Percentiles rank a stretch among this genome's conserved stretches.
Evolutionary conservation across 2,888 invertebrate species (phyloP).

Genomic region (Laothoe populi): DNA sequence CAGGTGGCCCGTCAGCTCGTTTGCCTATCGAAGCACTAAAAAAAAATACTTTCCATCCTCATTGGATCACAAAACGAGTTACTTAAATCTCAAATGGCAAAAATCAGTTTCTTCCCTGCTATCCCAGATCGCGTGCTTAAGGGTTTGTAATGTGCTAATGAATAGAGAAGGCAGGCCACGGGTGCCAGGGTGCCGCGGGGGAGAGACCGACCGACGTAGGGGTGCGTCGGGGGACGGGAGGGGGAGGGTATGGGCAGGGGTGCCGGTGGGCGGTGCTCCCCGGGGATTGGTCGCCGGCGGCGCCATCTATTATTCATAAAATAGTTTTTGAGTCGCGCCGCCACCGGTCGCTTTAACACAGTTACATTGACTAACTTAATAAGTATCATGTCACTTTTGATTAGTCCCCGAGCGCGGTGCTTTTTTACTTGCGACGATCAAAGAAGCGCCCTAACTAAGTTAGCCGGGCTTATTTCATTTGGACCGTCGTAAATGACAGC

Average conservation of each 20-base stretch:
- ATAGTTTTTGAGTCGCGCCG: conserved; percentile 84
- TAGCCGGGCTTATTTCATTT: conserved; percentile 66
- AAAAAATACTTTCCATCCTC: conserved; percentile 1
- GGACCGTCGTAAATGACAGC: conserved; percentile 65
- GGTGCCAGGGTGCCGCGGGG: conserved; percentile 47
- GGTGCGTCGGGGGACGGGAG: conserved; percentile 50
- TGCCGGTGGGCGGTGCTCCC: conserved; percentile 74
- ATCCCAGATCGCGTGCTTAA: conserved; percentile 62
- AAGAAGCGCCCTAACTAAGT: conserved; percentile 62
- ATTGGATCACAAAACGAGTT: conserved; percentile 44
- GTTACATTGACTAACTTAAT: conserved; percentile 77
- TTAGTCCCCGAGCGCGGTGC: conserved; percentile 63
- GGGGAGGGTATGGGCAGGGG: conserved; percentile 54
- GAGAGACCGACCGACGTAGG: conserved; percentile 35
- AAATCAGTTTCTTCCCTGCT: conserved; percentile 75
- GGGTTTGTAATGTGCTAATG: conserved; percentile 84
- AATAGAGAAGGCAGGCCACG: conserved; percentile 73
- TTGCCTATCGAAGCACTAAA: conserved; percentile 27
- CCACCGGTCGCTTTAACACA: conserved; percentile 75
- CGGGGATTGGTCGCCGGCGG: conserved; percentile 79
- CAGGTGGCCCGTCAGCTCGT: no score
- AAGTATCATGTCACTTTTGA: conserved; percentile 84
- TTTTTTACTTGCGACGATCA: conserved; percentile 74
- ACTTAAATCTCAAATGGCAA: conserved; percentile 52
- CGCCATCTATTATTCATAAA: conserved; percentile 85